Percentiles rank a stretch among this genome's conserved stretches.
phyloP scores from a whole-genome alignment of 1,140 invertebrate genomes.

The Cyclina sinensis region DNA sequence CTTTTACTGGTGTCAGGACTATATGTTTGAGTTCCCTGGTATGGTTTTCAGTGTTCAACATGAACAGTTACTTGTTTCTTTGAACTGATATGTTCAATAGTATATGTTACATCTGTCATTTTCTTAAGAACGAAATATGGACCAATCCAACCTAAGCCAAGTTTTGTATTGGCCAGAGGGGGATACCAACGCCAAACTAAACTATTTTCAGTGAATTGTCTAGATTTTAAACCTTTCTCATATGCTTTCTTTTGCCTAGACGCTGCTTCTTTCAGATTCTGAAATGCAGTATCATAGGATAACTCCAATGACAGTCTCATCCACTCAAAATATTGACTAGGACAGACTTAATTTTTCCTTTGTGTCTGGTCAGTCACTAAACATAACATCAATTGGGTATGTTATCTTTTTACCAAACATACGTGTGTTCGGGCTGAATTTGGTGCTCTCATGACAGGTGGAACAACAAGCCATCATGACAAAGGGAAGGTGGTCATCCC shows the following conservation, averaged over 20 bases:
- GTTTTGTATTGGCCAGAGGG: background rate
- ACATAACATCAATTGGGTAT: slow-evolving; percentile 18
- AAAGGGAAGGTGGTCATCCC: slow-evolving; percentile 65
- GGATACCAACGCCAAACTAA: slow-evolving; percentile 40
- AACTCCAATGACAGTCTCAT: background rate
- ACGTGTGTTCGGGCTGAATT: slow-evolving; percentile 29
- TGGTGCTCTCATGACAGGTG: slow-evolving; percentile 44
- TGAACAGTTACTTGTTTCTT: background rate
- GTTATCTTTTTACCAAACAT: slow-evolving; percentile 45
- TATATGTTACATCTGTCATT: background rate
- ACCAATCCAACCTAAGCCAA: slow-evolving; percentile 46
- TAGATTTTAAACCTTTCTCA: slow-evolving; percentile 16
- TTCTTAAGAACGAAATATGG: slow-evolving; percentile 43
- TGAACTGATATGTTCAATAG: background rate
- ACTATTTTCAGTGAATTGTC: background rate
- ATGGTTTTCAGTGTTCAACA: slow-evolving; percentile 1
- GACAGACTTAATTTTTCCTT: slow-evolving; percentile 15
- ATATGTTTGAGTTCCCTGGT: background rate
- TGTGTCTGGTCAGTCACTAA: slow-evolving; percentile 1
- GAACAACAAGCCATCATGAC: slow-evolving; percentile 48
- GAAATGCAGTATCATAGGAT: slow-evolving; percentile 22
- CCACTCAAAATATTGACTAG: slow-evolving; percentile 26
- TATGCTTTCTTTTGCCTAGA: slow-evolving; percentile 31
- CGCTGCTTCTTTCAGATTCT: slow-evolving; percentile 20
- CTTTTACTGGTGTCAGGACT: background rate